These are phyloP conservation scores for Ferdinandea cuprea DNA, from an alignment of 2,888 invertebrate species.

Conservation along the genomic window DNA sequence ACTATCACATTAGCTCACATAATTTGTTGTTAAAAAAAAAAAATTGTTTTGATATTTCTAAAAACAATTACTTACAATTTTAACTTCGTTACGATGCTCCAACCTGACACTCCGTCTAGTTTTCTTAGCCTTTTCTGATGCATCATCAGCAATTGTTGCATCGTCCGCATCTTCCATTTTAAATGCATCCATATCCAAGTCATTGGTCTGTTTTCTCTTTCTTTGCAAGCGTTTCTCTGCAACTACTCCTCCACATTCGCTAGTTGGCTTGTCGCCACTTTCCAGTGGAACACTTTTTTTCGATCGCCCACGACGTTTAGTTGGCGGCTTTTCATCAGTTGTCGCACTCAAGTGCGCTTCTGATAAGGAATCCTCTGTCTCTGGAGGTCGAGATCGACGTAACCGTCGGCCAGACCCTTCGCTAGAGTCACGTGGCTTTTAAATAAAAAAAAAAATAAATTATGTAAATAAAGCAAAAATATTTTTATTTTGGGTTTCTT, in stretches of 20 bases:
- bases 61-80: conserved; percentile 73
- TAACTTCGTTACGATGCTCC: conserved; percentile 80
- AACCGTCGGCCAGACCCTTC: conserved; percentile 77
- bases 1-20: too few relatives aligned
- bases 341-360: conserved; percentile 51
- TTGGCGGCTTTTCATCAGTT: conserved; percentile 1
- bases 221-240: conserved; percentile 57
- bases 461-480: background rate
- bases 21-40: too few relatives aligned
- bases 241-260: conserved; percentile 12
- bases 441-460: conserved; percentile 7
- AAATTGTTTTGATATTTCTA: too few relatives aligned
- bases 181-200: conserved; percentile 47
- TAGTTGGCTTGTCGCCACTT: conserved; percentile 35
- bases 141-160: conserved; percentile 45
- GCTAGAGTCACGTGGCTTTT: conserved; percentile 76
- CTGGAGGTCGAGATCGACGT: conserved; percentile 78
- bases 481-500: conserved; percentile 19
- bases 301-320: conserved; percentile 76
- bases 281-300: conserved; percentile 73
- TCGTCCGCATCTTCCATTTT: conserved; percentile 77
- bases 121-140: conserved; percentile 77
- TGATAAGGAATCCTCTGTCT: conserved; percentile 61
- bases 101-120: conserved; percentile 81
- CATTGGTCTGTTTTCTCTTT: conserved; percentile 67